phyloP scores from a whole-genome alignment of 2,888 invertebrate species.

The Anthoptus insignis region DNA sequence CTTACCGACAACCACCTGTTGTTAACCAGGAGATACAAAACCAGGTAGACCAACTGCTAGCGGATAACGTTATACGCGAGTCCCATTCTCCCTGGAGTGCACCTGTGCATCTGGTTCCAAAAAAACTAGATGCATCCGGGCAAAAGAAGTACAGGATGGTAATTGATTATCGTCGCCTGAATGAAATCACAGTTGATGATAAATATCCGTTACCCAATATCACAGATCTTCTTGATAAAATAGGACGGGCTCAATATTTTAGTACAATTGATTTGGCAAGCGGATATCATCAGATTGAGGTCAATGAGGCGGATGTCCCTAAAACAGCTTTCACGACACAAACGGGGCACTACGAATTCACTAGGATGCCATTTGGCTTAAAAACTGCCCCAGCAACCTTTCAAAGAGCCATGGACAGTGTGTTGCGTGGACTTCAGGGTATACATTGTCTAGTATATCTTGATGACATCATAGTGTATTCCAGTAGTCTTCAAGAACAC shows the following conservation, averaged over 20 bases:
- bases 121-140: conserved; percentile 15
- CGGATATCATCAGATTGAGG: conserved; percentile 40
- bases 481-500: too few relatives aligned
- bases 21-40: too few relatives aligned
- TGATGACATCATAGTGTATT: too few relatives aligned
- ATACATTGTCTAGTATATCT: not conserved
- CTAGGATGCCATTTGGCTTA: conserved; percentile 49
- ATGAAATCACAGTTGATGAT: conserved; percentile 47
- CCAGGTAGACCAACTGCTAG: too few relatives aligned
- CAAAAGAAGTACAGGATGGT: conserved; percentile 50
- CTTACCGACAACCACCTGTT: too few relatives aligned
- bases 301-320: conserved; percentile 38
- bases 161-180: conserved; percentile 49
- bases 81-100: too few relatives aligned
- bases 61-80: too few relatives aligned
- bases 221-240: conserved; percentile 43
- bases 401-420: too few relatives aligned
- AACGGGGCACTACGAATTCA: conserved; percentile 52
- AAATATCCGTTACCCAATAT: conserved; percentile 52
- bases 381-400: too few relatives aligned
- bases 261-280: conserved; percentile 35
- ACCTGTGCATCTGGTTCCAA: too few relatives aligned
- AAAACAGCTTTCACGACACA: conserved; percentile 54
- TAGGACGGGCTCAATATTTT: conserved; percentile 51
- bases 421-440: too few relatives aligned